Evolutionary conservation across 2,888 invertebrate genomes (phyloP).

Genomic region (Sphaeridia pumilis): DNA sequence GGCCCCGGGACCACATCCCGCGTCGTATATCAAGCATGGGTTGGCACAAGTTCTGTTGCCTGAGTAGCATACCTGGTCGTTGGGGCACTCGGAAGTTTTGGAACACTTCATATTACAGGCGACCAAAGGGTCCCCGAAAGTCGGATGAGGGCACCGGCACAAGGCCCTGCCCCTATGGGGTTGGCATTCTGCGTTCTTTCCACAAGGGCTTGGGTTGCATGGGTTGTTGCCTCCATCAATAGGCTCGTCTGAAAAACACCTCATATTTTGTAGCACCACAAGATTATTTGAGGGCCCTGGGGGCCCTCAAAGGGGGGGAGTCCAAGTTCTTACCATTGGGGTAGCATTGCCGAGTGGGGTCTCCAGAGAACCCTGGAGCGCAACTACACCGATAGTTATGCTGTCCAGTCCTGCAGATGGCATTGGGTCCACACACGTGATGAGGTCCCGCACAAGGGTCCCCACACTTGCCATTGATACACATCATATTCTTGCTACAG

Average conservation of each 20-base stretch:
- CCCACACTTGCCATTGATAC: conserved; percentile 5
- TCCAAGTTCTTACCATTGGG: not conserved
- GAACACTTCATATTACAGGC: conserved; percentile 25
- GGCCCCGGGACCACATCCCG: conserved; percentile 8
- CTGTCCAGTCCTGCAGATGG: conserved; percentile 2
- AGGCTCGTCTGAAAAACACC: not conserved
- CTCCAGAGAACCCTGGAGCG: not conserved
- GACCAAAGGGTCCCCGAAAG: conserved; percentile 25
- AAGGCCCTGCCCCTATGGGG: conserved; percentile 15
- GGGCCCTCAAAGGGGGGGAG: not conserved
- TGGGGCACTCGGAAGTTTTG: conserved; percentile 23
- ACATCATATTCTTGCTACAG: conserved; percentile 5
- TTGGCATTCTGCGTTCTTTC: conserved; percentile 8
- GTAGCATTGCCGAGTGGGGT: conserved; percentile 5
- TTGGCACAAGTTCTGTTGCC: conserved; percentile 23
- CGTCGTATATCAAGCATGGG: conserved; percentile 20
- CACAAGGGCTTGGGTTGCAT: conserved; percentile 10
- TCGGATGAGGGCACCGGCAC: conserved; percentile 25
- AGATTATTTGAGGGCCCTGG: not conserved
- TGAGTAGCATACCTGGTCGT: conserved; percentile 18
- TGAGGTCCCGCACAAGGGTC: not conserved
- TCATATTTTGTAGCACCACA: no score
- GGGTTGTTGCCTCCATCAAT: not conserved
- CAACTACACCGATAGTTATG: conserved; percentile 5
- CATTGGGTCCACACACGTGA: conserved; percentile 2